Base-by-base conservation (phyloP, 2,888 invertebrate species). In the Dolomedes plantarius region DNA sequence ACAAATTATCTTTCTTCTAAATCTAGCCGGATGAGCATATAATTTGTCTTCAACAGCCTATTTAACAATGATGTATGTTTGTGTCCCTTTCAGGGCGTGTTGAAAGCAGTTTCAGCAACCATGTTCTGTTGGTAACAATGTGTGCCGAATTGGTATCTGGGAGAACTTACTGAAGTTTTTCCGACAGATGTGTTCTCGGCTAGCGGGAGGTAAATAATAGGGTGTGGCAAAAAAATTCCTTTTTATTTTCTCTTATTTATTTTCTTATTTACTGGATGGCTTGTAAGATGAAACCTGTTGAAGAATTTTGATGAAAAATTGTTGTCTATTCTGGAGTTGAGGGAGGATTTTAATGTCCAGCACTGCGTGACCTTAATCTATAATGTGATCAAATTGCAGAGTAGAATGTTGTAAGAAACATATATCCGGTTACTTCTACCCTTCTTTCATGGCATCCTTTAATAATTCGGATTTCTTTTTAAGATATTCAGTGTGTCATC, bases 181-280 rank as follows among this genome's bases (percentile, higher is more conserved):
- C n/a, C n/a, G n/a, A n/a, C n/a, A n/a, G 65, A 28, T 11, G 65
- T 29, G 0, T 31, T 65, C 2, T n/a, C 2, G 31, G 19, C 31
- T 29, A 16, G 65, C 65, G 29, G 65, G 29, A 29, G 65, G 65
- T 65, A 65, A 65, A 65, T 65, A 11, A 65, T 31, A 65, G 65
- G 65, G 65, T 65, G 65, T 31, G 65, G 65, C 65, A n/a, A 2
- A 23, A 46, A 56, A 19, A 56, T 56, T n/a, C 23, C 6, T 19
- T 56, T 56, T 23, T 56, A 23, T 56, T 56, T 6, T 19, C 1
- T 56, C 6, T 23, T 1, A n/a, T 23, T 56, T 5, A 6, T n/a
- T n/a, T n/a, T n/a, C 1, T 1, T 11, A 56, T 56, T 56, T 56
- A 23, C 23, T 16, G 19, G 56, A 23, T 56, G 23, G 56, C n/a